Percentiles rank a stretch among this genome's conserved stretches.
Conservation (phyloP, 2,113 vertebrate species). For the Oreotrochilus melanogaster region DNA sequence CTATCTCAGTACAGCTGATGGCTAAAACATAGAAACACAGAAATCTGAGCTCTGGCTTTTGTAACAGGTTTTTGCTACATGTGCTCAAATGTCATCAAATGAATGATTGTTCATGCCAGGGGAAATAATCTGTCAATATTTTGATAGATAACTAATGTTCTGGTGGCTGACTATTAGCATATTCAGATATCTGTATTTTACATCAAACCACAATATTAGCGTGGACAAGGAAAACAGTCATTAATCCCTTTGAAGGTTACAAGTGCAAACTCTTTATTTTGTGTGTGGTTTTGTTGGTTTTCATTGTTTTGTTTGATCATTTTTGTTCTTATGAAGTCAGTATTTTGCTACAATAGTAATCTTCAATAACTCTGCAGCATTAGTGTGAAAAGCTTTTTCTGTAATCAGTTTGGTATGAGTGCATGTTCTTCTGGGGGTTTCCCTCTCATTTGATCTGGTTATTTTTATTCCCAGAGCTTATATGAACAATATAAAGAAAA, state of each 20-base stretch:
- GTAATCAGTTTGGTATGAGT: background rate
- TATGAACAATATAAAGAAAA: background rate
- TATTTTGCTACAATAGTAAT: background rate
- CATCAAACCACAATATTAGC: background rate
- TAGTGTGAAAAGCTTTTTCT: constrained; percentile 3
- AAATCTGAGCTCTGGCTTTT: constrained; percentile 14
- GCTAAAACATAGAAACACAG: background rate
- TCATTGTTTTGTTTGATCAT: too few species aligned
- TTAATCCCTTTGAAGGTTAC: background rate
- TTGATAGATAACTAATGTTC: background rate
- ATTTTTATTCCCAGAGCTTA: constrained; percentile 8
- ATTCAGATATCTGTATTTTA: background rate
- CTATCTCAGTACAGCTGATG: background rate
- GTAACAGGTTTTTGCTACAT: background rate
- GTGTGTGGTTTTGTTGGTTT: background rate
- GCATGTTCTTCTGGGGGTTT: background rate
- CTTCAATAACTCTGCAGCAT: background rate
- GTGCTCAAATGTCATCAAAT: background rate
- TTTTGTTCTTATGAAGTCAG: background rate
- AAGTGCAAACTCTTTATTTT: background rate
- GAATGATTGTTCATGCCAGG: background rate
- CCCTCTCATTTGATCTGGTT: constrained; percentile 10
- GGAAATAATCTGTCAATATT: background rate
- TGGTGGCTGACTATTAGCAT: background rate
- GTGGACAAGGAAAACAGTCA: background rate